Percentiles rank a stretch among this genome's conserved stretches.
Evolutionary conservation across 1,140 invertebrate species (phyloP).

Genomic region (Drosophila parvula): DNA sequence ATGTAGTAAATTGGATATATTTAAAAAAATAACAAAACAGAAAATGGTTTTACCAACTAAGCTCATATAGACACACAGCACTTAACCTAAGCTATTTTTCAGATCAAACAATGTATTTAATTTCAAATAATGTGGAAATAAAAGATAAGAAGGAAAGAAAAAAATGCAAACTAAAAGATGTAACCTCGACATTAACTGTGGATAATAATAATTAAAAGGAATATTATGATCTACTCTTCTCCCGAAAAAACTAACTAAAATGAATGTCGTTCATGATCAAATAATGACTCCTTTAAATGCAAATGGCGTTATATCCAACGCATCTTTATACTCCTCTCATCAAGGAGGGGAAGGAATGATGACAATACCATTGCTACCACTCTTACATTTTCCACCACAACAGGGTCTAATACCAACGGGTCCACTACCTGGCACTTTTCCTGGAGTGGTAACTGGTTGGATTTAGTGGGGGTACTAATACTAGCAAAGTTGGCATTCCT

Average conservation of each 20-base stretch:
- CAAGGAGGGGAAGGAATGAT: conserved; percentile 39
- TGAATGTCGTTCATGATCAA: background rate
- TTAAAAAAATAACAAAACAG: conserved; percentile 89
- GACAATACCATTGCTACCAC: conserved; percentile 47
- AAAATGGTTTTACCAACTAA: conserved; percentile 28
- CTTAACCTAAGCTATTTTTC: conserved; percentile 46
- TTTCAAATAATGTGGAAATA: conserved; percentile 2
- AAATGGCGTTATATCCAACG: background rate
- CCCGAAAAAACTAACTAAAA: conserved; percentile 21
- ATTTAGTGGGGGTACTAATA: conserved; percentile 24
- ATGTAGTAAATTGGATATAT: conserved; percentile 93
- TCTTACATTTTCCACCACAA: conserved; percentile 85
- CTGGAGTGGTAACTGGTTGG: conserved; percentile 47
- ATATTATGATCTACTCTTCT: background rate
- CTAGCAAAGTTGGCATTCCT: conserved; percentile 25
- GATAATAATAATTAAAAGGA: conserved; percentile 3
- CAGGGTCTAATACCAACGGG: conserved; percentile 88
- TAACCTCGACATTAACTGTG: background rate
- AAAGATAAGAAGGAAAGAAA: conserved; percentile 65
- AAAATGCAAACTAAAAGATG: conserved; percentile 47
- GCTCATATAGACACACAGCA: no score
- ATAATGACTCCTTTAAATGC: conserved; percentile 2
- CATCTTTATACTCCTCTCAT: conserved; percentile 24
- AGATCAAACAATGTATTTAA: conserved; percentile 2
- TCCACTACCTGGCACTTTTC: conserved; percentile 84